Base-by-base conservation (phyloP, 2,888 invertebrate genomes). In the Anticlea derivata region DNA sequence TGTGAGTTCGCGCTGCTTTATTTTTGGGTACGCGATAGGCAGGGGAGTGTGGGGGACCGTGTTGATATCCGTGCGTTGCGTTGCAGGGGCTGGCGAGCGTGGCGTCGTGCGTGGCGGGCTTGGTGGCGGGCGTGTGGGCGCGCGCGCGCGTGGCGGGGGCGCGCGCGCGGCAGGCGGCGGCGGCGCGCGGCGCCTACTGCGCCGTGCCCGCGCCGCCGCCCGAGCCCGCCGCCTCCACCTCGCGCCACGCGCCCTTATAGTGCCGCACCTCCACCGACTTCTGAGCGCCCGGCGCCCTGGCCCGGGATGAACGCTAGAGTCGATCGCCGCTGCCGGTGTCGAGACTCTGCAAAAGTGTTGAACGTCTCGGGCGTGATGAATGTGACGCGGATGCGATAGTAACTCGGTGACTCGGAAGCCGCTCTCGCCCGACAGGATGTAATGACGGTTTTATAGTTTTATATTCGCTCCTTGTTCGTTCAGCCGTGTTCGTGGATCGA, bases 231-330 rank as follows among this genome's bases (percentile, higher is more conserved):
- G 58, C 77, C 41, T 62, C 70, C 61, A 58, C 77, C 41, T 62
- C 70, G 48, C 75, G 69, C 55, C 78, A 76, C 70, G 65, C 69
- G 63, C 75, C 78, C 60, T 87, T 86, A 87, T 87, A 87, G 87
- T 84, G 84, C 74, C 73, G 63, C 70, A 68, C 68, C 47, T 22
- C 68, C 67, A 69, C 74, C 60, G 72, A 75, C 68, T 73, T 69
- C 66, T 66, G 66, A 45, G 57, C 46, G 51, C 34, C 20, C 29
- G 12, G 17, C 11, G 10, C 10, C 10, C 5, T 1, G 20, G 31
- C n/a, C n/a, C n/a, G n/a, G n/a, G n/a, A n/a, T n/a, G n/a, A n/a
- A n/a, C n/a, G n/a, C n/a, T n/a, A n/a, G n/a, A n/a, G n/a, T n/a
- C n/a, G n/a, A n/a, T n/a, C n/a, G n/a, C n/a, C n/a, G n/a, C n/a